A percentile compares a stretch with the other conserved stretches of the same genome.
Conservation (phyloP, 2,888 invertebrate species). For the Cylloceria caligata region DNA sequence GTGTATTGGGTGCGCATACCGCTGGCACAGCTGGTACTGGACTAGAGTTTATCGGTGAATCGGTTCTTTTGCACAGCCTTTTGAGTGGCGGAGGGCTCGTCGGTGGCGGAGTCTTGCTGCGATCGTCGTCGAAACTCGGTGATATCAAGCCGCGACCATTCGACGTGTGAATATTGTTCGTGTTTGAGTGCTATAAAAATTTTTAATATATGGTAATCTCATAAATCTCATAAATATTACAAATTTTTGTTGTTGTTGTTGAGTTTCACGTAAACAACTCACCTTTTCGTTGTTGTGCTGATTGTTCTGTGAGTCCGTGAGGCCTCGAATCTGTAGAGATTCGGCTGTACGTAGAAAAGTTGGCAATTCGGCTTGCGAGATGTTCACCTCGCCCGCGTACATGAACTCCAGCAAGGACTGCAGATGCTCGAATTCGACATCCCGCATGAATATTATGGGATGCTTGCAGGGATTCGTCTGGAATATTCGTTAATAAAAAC, state of each 20-base stretch:
- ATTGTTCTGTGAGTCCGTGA: conserved; percentile 87
- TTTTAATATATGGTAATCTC: neutral
- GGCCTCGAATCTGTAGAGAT: conserved; percentile 91
- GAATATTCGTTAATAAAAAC: conserved; percentile 79
- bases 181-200: conserved; percentile 80
- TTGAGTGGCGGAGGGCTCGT: conserved; percentile 84
- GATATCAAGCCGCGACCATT: conserved; percentile 83
- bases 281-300: conserved; percentile 84
- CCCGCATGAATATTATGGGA: conserved; percentile 94
- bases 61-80: conserved; percentile 84
- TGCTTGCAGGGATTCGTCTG: conserved; percentile 94
- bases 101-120: conserved; percentile 82
- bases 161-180: conserved; percentile 82
- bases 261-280: neutral
- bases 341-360: conserved; percentile 92
- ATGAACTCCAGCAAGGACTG: conserved; percentile 93
- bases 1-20: conserved; percentile 77
- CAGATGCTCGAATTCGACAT: conserved; percentile 92
- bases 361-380: conserved; percentile 91
- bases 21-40: conserved; percentile 80
- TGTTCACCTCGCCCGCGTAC: conserved; percentile 94
- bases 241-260: neutral
- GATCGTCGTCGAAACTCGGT: conserved; percentile 83
- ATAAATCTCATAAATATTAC: neutral
- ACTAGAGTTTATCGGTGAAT: conserved; percentile 84